Base-by-base conservation (phyloP, 1,140 invertebrate species). In the Cecropterus lyciades region DNA sequence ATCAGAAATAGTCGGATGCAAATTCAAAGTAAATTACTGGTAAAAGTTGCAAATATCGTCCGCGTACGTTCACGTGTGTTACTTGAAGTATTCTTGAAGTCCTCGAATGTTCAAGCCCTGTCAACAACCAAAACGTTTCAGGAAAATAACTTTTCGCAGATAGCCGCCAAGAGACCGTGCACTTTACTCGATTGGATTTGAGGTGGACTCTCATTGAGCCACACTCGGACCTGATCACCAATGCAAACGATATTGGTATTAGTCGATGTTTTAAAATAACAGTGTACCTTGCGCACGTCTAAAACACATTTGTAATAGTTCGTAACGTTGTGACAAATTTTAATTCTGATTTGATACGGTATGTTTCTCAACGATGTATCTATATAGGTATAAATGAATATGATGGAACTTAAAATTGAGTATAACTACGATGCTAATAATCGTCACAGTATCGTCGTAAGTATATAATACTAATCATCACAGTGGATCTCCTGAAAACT, bases 111-210 rank as follows among this genome's bases (percentile, higher is more conserved):
- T 53, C 48, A 64, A 69, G 72, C 65, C 67, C 52, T 80, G 84
- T 85, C 85, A 85, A 85, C 86, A 84, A 81, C 77, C 74, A 56
- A 82, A 84, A 84, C 83, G 79, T 89, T 91, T 89, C 82, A 86
- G 72, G 76, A 72, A 85, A 86, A 88, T 87, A 89, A 85, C 78
- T 80, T 80, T 63, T 72, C 68, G 53, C 59, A 72, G 68, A 78
- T 62, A 66, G 68, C 57, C 72, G 70, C 59, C 70, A 72, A 72
- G 73, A 78, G 73, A 72, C 70, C 73, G 75, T 74, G 84, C 88
- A 89, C 86, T 91, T 80, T 82, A 84, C 75, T 78, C 77, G 82
- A 91, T 91, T 91, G 83, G 84, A 84, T 88, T 73, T 69, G 74
- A 85, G 84, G 80, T 84, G 76, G 79, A 83, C 79, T 75, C 62